Evolutionary conservation across 2,797 vertebrate genomes (phyloP), one percentile per base, ranked within the genome.

Genomic region (Agapornis canus): DNA sequence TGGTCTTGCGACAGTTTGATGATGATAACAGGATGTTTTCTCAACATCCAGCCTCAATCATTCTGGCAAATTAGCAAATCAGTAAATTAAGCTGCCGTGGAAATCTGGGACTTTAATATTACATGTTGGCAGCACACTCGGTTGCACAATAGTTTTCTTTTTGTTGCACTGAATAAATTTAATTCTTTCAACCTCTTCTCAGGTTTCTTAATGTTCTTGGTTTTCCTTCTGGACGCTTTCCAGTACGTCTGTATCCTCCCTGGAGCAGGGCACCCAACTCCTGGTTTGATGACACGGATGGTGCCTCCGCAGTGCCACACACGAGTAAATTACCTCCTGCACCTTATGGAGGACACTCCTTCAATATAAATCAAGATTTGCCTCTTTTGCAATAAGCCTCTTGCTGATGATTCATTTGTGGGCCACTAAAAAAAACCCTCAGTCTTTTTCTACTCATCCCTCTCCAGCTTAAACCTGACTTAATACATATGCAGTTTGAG

Each of bases 1-100:
- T 96, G 93, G 95, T 96, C 96, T 94, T 89, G 59, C 27, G 1
- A 90, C 56, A 92, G 93, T 71, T 91, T 84, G 52, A 56, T 43
- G 59, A 85, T 79, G 77, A 52, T 80, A 95, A 89, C 86, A 95
- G 66, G 86, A 89, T 89, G 83, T 92, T 95, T 95, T 95, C 88
- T 82, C 90, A 95, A 94, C 56, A 94, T 70, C 20, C 77, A 93
- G 43, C 70, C 77, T 95, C 95, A 95, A 91, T 93, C 83, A 86
- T 76, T 37, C 80, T 90, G 83, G 90, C 86, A 95, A 90, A 94
- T 95, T 79, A 96, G 57, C 82, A 90, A 82, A 95, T 92, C 83
- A 86, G 90, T 94, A 94, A 89, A 94, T 94, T 95, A 96, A 86
- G 59, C 70, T 95, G 88, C 89, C 77, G 90, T 16, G 37, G 66